Base-by-base conservation (phyloP, 2,113 vertebrate species). In the Cisticola juncidis region DNA sequence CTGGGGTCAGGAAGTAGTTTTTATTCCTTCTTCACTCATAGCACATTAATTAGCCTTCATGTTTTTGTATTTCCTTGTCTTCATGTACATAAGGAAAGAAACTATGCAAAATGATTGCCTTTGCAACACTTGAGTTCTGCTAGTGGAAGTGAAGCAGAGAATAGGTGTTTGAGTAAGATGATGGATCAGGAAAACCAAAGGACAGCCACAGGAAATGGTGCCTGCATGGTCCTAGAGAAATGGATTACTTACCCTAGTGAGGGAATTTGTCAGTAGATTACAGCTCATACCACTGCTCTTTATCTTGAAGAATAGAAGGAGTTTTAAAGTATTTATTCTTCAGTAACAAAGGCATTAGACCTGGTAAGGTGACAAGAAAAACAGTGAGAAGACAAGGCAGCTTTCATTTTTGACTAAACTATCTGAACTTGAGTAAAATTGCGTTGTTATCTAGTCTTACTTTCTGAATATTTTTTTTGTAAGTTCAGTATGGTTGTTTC, bases 391-490 rank as follows among this genome's bases (percentile, higher is more conserved):
- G 62, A 65, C n/a, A 65, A 73, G 45, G 69, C 48, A 89, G 50
- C 4, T 85, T 80, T 87, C 18, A 50, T 71, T 95, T 95, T 92
- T 88, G 44, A 78, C 36, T 84, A 19, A 89, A 44, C 45, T 70
- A 42, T 57, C 20, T 6, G 5, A 62, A 61, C 17, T 83, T 5
- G 36, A 45, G 22, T 20, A 82, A 89, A 90, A 80, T 29, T 18
- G 57, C 22, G 36, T 72, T 81, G 24, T 62, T 96, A 86, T 80
- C 66, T 53, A 58, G 51, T 56, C 60, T 68, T 70, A 72, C 62
- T 90, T 77, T 85, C 64, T 78, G 47, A 48, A 54, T 94, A 60
- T 89, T 94, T 44, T 92, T 95, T 92, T 94, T 94, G 85, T 85
- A 96, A 88, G 44, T 40, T 38, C 3, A 5, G 6, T 47, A 15